These are phyloP conservation scores for Myiozetetes cayanensis DNA, from an alignment of 2,113 vertebrate genomes.

Conservation along the genomic window DNA sequence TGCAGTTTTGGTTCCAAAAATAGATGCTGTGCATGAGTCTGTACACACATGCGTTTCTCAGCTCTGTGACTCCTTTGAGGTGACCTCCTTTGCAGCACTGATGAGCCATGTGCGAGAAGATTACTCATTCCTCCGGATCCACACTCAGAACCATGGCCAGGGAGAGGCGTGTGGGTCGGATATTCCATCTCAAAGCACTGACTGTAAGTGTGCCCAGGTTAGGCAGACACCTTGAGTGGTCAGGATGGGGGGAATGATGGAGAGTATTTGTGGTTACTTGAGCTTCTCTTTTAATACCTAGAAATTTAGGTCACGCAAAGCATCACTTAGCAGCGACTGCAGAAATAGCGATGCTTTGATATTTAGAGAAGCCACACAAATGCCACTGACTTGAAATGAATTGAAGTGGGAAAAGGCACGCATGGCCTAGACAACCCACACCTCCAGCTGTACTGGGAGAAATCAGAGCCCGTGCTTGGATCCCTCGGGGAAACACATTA, in stretches of 20 bases:
- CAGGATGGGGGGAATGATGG: neutral
- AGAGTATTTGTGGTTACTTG: neutral
- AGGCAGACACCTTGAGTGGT: neutral
- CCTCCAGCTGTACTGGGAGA: neutral
- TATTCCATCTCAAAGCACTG: neutral
- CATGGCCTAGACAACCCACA: neutral
- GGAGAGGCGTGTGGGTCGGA: fast-evolving
- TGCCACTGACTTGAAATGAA: neutral
- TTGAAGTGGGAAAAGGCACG: neutral
- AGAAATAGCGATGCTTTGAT: neutral
- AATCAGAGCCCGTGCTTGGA: neutral
- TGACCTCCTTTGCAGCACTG: slow-evolving; percentile 24
- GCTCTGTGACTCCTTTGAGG: neutral
- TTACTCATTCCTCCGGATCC: neutral
- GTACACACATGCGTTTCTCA: neutral
- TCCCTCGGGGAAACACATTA: neutral
- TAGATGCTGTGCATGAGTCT: neutral
- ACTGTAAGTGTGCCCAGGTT: neutral
- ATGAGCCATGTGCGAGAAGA: neutral
- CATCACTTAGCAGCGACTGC: neutral
- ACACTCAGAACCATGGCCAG: neutral
- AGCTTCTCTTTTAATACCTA: neutral
- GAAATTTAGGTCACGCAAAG: neutral
- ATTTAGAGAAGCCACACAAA: neutral
- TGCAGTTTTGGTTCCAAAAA: slow-evolving; percentile 31